Conservation (phyloP, 2,888 invertebrate genomes). For the Pachliopta kotzebuea region DNA sequence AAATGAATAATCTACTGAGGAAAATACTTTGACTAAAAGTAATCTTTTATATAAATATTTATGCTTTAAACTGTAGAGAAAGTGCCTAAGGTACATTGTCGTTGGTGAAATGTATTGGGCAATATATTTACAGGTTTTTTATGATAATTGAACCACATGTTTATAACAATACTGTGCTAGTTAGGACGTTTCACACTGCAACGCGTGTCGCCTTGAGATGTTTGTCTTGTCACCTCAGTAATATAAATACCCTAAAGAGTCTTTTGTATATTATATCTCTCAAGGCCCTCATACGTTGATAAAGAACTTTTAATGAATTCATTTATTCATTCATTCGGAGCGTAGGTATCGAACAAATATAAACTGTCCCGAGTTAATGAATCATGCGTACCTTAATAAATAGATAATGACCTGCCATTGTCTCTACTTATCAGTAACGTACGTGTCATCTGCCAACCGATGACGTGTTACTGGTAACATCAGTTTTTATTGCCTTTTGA, state of each 20-base stretch:
- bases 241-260: no score
- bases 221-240: no score
- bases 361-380: conserved; percentile 20
- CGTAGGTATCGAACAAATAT: conserved; percentile 15
- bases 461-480: no score
- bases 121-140: no score
- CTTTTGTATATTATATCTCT: conserved; percentile 8
- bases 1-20: conserved; percentile 30
- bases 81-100: neutral
- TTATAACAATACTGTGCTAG: no score
- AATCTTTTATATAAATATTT: neutral
- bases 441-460: neutral
- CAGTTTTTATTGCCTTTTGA: no score
- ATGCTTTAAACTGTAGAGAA: neutral
- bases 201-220: no score
- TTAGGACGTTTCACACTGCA: no score
- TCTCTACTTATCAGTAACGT: neutral
- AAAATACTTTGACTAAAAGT: neutral
- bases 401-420: conserved; percentile 16
- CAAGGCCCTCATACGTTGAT: conserved; percentile 5
- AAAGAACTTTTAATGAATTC: conserved; percentile 18
- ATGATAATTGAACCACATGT: no score
- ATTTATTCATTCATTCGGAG: conserved; percentile 21
- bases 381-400: neutral
- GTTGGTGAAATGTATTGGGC: neutral